Conservation (phyloP, 2,888 invertebrate genomes). For the Malthinus flaveolus region DNA sequence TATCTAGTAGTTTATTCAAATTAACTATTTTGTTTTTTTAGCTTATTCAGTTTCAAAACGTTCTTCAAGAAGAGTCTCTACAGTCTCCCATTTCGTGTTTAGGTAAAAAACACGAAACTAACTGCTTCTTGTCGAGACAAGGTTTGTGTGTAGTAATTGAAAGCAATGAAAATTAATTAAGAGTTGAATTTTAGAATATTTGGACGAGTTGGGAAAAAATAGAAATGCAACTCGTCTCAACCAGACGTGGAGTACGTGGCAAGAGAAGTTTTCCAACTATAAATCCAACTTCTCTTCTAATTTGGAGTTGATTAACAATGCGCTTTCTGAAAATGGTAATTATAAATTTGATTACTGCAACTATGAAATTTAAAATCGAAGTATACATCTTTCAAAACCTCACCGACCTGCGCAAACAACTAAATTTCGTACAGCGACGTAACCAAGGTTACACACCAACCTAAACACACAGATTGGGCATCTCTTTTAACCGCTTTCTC, state of each 20-base stretch:
- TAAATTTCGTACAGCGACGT: too few relatives aligned
- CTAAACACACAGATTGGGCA: too few relatives aligned
- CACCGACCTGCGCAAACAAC: not conserved
- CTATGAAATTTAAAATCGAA: too few relatives aligned
- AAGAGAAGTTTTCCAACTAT: constrained; percentile 30
- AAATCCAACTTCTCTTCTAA: constrained; percentile 30
- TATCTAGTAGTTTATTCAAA: not conserved
- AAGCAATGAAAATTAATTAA: not conserved
- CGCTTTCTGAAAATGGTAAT: constrained; percentile 43
- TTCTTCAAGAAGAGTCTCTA: constrained; percentile 23
- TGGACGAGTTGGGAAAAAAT: constrained; percentile 35
- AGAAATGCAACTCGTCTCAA: constrained; percentile 35
- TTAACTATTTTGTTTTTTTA: constrained; percentile 17
- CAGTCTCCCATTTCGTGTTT: not conserved
- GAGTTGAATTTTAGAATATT: constrained; percentile 32
- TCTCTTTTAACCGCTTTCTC: too few relatives aligned
- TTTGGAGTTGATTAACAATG: constrained; percentile 39
- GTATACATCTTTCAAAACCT: too few relatives aligned
- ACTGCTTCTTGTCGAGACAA: not conserved
- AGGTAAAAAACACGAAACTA: not conserved
- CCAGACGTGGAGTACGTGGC: constrained; percentile 42
- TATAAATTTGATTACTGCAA: too few relatives aligned
- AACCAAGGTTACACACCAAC: too few relatives aligned
- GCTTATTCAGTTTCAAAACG: constrained; percentile 32
- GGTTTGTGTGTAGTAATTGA: not conserved